Evolutionary conservation across 2,797 vertebrate species (phyloP), one percentile per base, ranked within the genome.

Genomic region (Rhodeus uyekii): DNA sequence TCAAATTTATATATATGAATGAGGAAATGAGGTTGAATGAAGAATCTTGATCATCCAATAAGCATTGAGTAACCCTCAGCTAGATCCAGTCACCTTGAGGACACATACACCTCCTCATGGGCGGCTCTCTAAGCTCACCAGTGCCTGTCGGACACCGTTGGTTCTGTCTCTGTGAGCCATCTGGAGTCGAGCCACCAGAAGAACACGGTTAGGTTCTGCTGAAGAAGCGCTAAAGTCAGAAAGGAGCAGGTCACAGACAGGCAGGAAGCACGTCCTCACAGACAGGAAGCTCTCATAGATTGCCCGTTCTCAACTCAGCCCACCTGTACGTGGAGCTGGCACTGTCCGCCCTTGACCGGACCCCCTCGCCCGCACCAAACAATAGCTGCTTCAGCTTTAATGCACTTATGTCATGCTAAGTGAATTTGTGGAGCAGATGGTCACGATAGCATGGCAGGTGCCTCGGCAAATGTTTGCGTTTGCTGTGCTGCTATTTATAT

Each of bases 381-480:
- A 92, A 91, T 92, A 90, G 86, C 89, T 91, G 85, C 91, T 93
- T 92, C 88, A 91, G 92, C 89, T 93, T 93, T 93, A 92, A 92
- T 91, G 92, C 92, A 91, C 92, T 93, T 92, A 93, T 93, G 91
- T 93, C 92, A 91, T 86, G 88, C 88, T 90, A 91, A 90, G 89
- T 93, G 91, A 92, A 92, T 87, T 88, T 89, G 91, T 91, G 87
- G 91, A 92, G 87, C 94, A 95, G 94, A 95, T 95, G 94, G 94
- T 90, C 90, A 84, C 85, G 81, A 90, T 91, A 87, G 87, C 87
- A 89, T 90, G 91, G 91, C 93, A 94, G 94, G 94, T 93, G 94
- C 93, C 92, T 92, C 90, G 61, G 89, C 93, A 94, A 94, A 95
- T 95, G 93, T 95, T 95, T 95, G 91, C 87, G 14, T 90, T 93